phyloP scores from a whole-genome alignment of 2,797 vertebrate genomes.

The Phrynocephalus forsythii region DNA sequence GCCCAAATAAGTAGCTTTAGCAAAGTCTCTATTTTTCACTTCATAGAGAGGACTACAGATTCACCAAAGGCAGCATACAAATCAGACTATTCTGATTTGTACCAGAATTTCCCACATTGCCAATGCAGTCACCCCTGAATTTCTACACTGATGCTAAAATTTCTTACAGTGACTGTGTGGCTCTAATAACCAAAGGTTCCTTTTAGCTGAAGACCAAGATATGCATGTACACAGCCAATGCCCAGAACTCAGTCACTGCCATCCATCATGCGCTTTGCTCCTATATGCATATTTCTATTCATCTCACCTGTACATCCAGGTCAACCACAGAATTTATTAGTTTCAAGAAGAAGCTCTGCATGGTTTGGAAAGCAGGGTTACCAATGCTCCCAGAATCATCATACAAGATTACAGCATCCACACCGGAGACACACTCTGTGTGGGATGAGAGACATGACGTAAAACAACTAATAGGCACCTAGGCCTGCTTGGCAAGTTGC shows the following conservation, averaged over 20 bases:
- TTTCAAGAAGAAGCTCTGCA: conserved; percentile 63
- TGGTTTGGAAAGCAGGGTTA: conserved; percentile 11
- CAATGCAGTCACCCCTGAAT: no score
- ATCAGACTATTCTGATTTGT: no score
- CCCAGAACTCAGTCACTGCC: neutral
- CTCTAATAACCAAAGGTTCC: neutral
- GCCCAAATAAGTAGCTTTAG: no score
- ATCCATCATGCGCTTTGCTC: neutral
- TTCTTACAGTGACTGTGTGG: neutral
- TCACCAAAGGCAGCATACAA: neutral
- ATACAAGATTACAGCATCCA: conserved; percentile 71
- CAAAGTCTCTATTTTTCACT: no score
- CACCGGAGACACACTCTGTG: conserved; percentile 64
- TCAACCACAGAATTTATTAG: conserved; percentile 52
- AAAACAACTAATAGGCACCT: neutral
- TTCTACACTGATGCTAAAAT: neutral
- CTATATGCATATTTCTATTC: neutral
- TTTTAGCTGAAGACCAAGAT: neutral
- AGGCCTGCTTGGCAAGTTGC: neutral
- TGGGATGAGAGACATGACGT: neutral
- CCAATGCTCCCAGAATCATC: conserved; percentile 68
- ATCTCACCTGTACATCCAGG: conserved; percentile 59
- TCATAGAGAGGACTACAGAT: neutral
- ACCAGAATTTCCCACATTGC: no score
- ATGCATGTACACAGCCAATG: rapidly evolving